These are phyloP conservation scores for Tipula helvola DNA, from an alignment of 2,888 invertebrate species.

Conservation along the genomic window DNA sequence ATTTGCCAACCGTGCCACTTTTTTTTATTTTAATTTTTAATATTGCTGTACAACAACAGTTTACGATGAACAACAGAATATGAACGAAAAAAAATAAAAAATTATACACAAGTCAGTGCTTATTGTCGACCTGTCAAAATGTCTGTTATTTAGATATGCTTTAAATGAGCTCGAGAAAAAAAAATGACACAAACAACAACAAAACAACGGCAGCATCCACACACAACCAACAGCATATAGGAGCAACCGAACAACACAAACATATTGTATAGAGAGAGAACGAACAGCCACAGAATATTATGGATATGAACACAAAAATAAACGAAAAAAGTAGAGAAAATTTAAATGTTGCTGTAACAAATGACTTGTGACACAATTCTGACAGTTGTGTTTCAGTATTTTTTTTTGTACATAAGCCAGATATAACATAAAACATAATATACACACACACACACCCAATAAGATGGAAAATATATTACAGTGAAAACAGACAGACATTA, in stretches of 20 bases:
- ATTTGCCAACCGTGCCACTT: neutral
- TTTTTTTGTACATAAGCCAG: slow-evolving; percentile 4
- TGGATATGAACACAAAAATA: neutral
- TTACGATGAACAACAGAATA: neutral
- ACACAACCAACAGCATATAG: neutral
- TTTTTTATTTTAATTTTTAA: neutral
- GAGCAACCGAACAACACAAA: neutral
- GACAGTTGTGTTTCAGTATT: neutral
- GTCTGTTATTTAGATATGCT: slow-evolving; percentile 12
- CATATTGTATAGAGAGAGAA: neutral
- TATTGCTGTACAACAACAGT: neutral
- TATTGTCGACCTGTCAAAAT: slow-evolving; percentile 16
- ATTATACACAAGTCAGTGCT: slow-evolving; percentile 12
- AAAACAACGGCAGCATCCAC: slow-evolving; percentile 1
- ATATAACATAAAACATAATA: neutral
- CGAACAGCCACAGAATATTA: neutral
- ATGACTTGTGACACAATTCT: slow-evolving; percentile 11
- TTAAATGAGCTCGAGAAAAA: slow-evolving; percentile 8
- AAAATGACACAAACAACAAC: neutral
- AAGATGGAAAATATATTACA: neutral
- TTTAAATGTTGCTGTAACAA: slow-evolving; percentile 10
- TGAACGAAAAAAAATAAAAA: neutral
- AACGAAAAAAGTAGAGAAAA: slow-evolving; percentile 5
- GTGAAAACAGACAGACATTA: slow-evolving; percentile 8
- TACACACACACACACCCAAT: neutral